Evolutionary conservation across 2,113 vertebrate species (phyloP).

Genomic region (Danionella cerebrum): DNA sequence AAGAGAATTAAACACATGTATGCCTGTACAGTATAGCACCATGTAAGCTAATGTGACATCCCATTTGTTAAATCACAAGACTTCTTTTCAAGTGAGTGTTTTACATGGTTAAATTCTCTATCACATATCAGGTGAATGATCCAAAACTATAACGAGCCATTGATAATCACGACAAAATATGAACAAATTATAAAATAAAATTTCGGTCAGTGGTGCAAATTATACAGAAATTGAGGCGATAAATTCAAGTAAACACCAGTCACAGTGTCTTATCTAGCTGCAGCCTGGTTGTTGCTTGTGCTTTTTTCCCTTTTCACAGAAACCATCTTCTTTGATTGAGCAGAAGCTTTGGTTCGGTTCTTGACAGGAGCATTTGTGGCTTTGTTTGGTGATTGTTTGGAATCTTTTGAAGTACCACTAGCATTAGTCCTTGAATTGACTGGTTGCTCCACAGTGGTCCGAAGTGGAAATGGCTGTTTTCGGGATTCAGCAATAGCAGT

Average conservation of each 20-base stretch:
- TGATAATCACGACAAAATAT: conserved; percentile 27
- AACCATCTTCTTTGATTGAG: conserved; percentile 43
- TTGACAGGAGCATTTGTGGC: conserved; percentile 54
- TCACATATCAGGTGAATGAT: conserved; percentile 36
- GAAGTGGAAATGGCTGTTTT: conserved; percentile 59
- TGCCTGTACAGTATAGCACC: conserved; percentile 47
- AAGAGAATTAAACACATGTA: conserved; percentile 34
- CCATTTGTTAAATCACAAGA: conserved; percentile 46
- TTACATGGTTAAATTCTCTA: conserved; percentile 32
- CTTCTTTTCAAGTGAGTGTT: conserved; percentile 49
- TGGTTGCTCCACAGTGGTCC: conserved; percentile 52
- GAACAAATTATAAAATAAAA: not conserved
- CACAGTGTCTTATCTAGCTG: conserved; percentile 79
- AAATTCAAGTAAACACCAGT: conserved; percentile 42
- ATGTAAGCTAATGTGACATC: conserved; percentile 42
- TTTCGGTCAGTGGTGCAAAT: conserved; percentile 38
- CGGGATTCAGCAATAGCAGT: conserved; percentile 45
- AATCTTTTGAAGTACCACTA: conserved; percentile 57
- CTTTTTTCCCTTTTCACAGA: conserved; percentile 70
- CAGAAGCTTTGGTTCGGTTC: conserved; percentile 69
- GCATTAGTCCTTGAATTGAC: conserved; percentile 53
- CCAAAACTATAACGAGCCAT: conserved; percentile 25
- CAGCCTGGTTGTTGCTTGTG: conserved; percentile 62
- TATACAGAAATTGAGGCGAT: conserved; percentile 45
- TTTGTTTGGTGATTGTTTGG: conserved; percentile 52